Percentiles rank a stretch among this genome's conserved stretches.
Evolutionary conservation across 2,113 vertebrate genomes (phyloP).

Genomic region (Neoarius graeffei): DNA sequence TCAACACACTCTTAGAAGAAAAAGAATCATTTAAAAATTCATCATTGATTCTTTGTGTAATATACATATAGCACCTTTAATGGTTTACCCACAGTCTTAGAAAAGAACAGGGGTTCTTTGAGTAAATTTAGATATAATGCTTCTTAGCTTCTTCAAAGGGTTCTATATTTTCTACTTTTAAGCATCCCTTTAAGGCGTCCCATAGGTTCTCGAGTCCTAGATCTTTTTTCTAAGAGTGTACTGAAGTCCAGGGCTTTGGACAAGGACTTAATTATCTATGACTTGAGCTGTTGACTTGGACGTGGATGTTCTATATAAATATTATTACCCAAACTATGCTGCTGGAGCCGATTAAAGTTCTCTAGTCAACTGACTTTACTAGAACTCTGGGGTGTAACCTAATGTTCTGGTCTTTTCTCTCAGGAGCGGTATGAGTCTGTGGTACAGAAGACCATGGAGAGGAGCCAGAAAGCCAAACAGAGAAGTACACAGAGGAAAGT

Average conservation of each 20-base stretch:
- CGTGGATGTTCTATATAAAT: background rate
- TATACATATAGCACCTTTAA: background rate
- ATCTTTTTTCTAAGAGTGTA: background rate
- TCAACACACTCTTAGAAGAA: background rate
- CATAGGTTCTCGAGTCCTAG: background rate
- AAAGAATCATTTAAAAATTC: background rate
- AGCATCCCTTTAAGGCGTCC: background rate
- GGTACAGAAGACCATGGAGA: constrained; percentile 85
- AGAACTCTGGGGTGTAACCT: background rate
- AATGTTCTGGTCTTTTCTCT: constrained; percentile 37
- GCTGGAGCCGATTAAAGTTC: background rate
- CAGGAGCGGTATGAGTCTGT: constrained; percentile 89
- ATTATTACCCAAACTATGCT: background rate
- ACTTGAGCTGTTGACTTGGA: background rate
- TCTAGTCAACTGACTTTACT: background rate
- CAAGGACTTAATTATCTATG: background rate
- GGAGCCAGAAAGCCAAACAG: constrained; percentile 84
- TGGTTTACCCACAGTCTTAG: background rate
- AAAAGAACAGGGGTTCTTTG: background rate
- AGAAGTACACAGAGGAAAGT: constrained; percentile 79
- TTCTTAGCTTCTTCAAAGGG: background rate
- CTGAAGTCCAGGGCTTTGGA: background rate
- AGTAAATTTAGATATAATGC: background rate
- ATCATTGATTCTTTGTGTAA: background rate
- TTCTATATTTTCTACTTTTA: background rate